Base-by-base conservation (phyloP, 2,113 vertebrate species). In the Heliornis fulica region DNA sequence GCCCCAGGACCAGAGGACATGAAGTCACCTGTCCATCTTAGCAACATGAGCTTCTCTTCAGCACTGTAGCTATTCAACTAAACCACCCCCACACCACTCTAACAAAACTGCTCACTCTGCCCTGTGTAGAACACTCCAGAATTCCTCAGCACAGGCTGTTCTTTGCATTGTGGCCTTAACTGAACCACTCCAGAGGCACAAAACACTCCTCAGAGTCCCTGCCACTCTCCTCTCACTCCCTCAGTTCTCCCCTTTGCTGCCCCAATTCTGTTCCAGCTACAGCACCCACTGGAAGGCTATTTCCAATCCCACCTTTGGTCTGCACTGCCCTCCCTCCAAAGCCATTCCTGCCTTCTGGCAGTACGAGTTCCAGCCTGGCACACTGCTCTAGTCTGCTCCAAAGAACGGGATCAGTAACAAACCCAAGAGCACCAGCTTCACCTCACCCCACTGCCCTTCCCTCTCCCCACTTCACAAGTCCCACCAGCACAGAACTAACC, bases 131-230 rank as follows among this genome's bases (percentile, higher is more conserved):
- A 88, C 87, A 29, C 2, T 31, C 5, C 29, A n/a, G 15, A 19
- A 48, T 31, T 63, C 26, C 48, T 5, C 26, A 45, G 71, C 0
- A 4, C 40, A 4, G 34, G 7, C 8, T 3, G 4, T 10, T 5
- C 3, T 34, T 83, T 40, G 15, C 5, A 5, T 16, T 23, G 29
- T 1, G 25, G 38, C 23, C 18, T 7, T 59, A 70, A 64, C 14
- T 45, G 48, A 82, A 29, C 1, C n/a, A 32, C 38, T 31, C 19
- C 28, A 7, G 9, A 14, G 22, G 4, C 1, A 2, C 16, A 16
- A 34, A 34, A 8, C 28, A 32, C 38, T 59, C 53, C 11, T 4
- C 20, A 22, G 10, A 56, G 36, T 5, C n/a, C 15, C 41, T 38
- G 29, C 13, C 22, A 23, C 45, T 63, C 48, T 50, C 7, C 1